These are phyloP conservation scores for rat (Rattus norvegicus) DNA, from an alignment of 2,113 vertebrate species.

Conservation along the genomic window DNA sequence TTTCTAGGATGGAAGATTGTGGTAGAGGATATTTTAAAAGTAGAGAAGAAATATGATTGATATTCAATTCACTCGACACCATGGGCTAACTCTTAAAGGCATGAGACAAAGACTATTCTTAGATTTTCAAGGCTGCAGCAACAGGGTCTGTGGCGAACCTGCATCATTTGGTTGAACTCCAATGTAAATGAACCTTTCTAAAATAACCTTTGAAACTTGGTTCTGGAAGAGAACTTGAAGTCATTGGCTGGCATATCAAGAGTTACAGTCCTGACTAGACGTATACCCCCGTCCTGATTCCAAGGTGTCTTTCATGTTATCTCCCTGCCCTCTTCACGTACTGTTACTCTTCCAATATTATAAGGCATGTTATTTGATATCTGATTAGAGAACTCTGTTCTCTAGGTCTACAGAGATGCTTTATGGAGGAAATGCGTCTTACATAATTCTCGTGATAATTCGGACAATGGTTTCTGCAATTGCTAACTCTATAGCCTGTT, in stretches of 20 bases:
- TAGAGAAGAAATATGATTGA: not conserved
- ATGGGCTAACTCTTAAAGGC: slow-evolving; percentile 5
- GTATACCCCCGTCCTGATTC: not conserved
- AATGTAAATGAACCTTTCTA: not conserved
- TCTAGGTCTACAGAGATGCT: not conserved
- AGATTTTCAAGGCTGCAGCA: not conserved
- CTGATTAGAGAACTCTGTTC: not conserved
- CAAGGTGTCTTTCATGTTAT: not conserved
- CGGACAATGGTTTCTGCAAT: not conserved
- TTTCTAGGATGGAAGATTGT: not conserved
- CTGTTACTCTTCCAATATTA: not conserved
- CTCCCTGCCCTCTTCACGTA: not conserved
- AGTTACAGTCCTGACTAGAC: not conserved
- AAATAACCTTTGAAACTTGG: slow-evolving; percentile 25
- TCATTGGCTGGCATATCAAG: not conserved
- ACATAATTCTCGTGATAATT: not conserved
- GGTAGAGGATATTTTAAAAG: not conserved
- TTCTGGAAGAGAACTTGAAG: not conserved
- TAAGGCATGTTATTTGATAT: not conserved
- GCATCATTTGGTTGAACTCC: not conserved
- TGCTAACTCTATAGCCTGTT: not conserved
- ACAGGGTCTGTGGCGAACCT: not conserved
- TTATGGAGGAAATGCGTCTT: not conserved
- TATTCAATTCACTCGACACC: not conserved
- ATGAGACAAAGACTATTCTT: not conserved